These are phyloP conservation scores for Ceratotherium simum DNA, from an alignment of 2,113 vertebrate species.

Conservation along the genomic window DNA sequence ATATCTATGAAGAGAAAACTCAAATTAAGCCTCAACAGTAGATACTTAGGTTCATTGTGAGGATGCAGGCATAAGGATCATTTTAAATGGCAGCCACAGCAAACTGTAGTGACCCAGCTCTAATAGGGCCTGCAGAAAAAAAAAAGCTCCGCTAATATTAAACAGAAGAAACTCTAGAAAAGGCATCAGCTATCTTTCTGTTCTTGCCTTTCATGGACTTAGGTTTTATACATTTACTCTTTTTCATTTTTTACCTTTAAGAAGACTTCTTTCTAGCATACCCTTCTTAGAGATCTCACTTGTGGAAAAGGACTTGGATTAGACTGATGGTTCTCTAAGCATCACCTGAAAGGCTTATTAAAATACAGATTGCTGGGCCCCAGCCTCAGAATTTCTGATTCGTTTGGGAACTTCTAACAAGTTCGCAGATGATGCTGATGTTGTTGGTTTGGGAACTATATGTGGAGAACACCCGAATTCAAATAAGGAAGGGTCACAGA, in stretches of 20 bases:
- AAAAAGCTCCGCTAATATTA: background rate
- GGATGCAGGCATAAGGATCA: background rate
- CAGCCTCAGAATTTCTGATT: background rate
- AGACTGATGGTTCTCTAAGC: background rate
- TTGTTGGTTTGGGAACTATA: background rate
- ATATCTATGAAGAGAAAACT: background rate
- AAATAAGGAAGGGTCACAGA: background rate
- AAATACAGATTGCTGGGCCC: background rate
- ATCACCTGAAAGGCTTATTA: background rate
- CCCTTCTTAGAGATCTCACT: background rate
- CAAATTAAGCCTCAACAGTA: background rate
- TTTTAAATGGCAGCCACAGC: background rate
- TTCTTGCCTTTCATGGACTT: background rate
- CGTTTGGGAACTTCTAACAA: background rate
- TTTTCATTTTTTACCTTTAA: background rate
- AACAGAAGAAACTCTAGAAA: constrained; percentile 40
- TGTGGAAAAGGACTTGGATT: constrained; percentile 10
- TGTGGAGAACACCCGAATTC: background rate
- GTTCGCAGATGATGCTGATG: background rate
- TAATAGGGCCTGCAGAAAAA: background rate
- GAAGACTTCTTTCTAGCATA: background rate
- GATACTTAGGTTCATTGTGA: background rate
- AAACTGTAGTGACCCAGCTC: background rate
- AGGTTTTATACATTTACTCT: background rate
- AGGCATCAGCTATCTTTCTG: background rate